Evolutionary conservation across 2,888 invertebrate species (phyloP), one percentile per base, ranked within the genome.

Genomic region (Taenaris catops): DNA sequence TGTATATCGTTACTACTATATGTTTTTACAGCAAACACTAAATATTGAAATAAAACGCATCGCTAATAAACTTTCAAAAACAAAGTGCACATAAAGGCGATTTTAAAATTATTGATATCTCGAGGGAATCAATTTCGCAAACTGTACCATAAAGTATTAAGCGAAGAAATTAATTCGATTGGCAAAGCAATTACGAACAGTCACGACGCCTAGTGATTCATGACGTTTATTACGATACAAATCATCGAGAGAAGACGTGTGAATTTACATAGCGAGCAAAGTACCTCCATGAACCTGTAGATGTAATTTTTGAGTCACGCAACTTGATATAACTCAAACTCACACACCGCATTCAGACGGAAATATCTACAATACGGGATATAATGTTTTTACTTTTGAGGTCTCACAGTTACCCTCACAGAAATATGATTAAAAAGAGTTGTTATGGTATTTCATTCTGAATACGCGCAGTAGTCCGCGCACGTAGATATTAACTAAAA

Each of bases 191-290:
- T 86, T 84, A 84, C 79, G 58, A 53, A 54, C 59, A 64, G 80
- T 84, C 84, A 86, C 84, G 84, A 81, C 61, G 71, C 60, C 56
- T 49, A 54, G 58, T 76, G 79, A 80, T 80, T 79, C 76, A 79
- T 65, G 69, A 53, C 53, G 55, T 65, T 71, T 72, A 71, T 74
- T 70, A 63, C 60, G 42, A 52, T 52, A 65, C 79, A 74, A 75
- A 78, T 81, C 73, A 74, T 68, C 48, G 46, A 39, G 49, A 41
- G 53, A 40, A 51, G 65, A 68, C 61, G 63, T 59, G 65, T 65
- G 62, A 69, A 73, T 76, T 75, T 74, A 69, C 71, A 76, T 74
- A 73, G 66, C 52, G 39, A 41, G 37, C 59, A 59, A 63, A 67
- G 63, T 60, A 62, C 60, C 46, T 52, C 54, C 58, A 64, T 65